Evolutionary conservation across 2,797 vertebrate genomes (phyloP), one percentile per base, ranked within the genome.

Genomic region (Lutjanus argentimaculatus): DNA sequence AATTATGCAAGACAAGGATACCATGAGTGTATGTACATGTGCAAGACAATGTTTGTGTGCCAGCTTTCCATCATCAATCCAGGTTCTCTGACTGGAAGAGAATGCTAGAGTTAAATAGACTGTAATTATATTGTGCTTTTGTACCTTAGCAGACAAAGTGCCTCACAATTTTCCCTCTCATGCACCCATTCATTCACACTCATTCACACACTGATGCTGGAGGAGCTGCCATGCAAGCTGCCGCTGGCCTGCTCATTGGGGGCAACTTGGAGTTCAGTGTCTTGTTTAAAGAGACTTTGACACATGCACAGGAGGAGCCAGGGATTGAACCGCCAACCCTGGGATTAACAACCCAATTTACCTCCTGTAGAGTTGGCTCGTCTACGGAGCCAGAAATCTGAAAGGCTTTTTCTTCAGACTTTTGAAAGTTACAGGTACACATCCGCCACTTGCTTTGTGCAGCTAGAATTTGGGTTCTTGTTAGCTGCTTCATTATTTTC

Each of bases 401-500:
- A 57, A 10, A 21, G 40, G 43, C 11, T 49, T 45, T 69, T 52
- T 43, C 30, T 58, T 36, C 4, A 57, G 6, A 15, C 16, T 51
- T 72, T 36, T 63, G 42, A 16, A 53, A 16, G 21, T 2, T 36
- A 36, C 8, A 61, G 51, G 15, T n/a, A 15, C 62, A 58, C 52
- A 68, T 61, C 55, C 11, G 22, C 21, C 8, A 45, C 52, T 57
- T 57, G 46, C 30, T 62, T 43, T 21, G 21, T 2, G 1, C 13
- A 16, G 30, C 15, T 49, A 49, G 36, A 22, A 55, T 62, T 62
- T 57, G 15, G 8, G 52, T 67, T 74, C 70, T 67, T 49, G 42
- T n/a, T 66, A 0, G 8, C 2, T 40, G 21, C 40, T 58, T 57
- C 19, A 49, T 58, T 53, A 55, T 68, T 72, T 68, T 21, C 9